phyloP scores from a whole-genome alignment of 1,140 invertebrate species.

The Trachymyrmex cornetzi region DNA sequence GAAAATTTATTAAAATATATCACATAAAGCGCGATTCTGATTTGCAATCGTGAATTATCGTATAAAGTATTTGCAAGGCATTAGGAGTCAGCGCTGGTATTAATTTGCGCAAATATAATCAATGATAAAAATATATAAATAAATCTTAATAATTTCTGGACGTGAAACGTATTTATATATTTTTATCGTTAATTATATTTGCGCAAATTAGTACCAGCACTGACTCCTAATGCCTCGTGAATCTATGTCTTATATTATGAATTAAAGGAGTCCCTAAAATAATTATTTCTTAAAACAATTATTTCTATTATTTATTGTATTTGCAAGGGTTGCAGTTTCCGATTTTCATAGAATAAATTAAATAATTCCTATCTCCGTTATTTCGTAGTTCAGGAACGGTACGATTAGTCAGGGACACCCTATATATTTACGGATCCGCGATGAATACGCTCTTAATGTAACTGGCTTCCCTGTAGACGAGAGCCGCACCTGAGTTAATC shows the following conservation, averaged over 20 bases:
- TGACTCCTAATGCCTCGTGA: too few species aligned
- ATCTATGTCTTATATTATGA: too few species aligned
- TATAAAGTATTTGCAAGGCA: neutral
- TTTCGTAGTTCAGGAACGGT: neutral
- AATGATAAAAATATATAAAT: too few species aligned
- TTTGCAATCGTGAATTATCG: neutral
- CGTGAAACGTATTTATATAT: too few species aligned
- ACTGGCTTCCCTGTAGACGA: constrained; percentile 52
- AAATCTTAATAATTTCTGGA: too few species aligned
- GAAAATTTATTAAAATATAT: neutral
- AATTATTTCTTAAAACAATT: too few species aligned
- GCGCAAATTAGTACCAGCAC: too few species aligned
- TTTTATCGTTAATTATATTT: too few species aligned
- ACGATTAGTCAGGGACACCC: constrained; percentile 40
- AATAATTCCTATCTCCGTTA: neutral
- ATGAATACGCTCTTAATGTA: constrained; percentile 76
- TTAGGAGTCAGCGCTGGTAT: too few species aligned
- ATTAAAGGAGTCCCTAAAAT: too few species aligned
- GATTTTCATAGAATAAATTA: neutral
- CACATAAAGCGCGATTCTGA: neutral
- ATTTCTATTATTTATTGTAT: too few species aligned
- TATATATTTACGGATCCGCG: constrained; percentile 46
- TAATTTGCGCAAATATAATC: too few species aligned
- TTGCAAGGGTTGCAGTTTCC: neutral
- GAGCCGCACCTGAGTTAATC: constrained; percentile 59